Evolutionary conservation across 2,113 vertebrate genomes (phyloP).

Genomic region (Paracanthobrama guichenoti): DNA sequence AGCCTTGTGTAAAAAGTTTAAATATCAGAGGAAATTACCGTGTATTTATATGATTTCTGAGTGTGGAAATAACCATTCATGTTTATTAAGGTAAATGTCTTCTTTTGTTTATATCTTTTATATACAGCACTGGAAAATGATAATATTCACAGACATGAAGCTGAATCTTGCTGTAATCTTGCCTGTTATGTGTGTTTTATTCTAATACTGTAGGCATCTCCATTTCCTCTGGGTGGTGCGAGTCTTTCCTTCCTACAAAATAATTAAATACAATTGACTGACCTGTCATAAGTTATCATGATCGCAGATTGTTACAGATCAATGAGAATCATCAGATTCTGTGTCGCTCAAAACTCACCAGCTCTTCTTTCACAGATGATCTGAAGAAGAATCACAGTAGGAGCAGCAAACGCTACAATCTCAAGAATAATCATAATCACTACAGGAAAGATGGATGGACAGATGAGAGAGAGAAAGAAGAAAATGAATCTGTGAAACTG

Average conservation of each 20-base stretch:
- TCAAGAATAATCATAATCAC: not conserved
- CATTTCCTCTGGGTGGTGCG: not conserved
- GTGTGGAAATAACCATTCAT: not conserved
- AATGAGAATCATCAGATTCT: not conserved
- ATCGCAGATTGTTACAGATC: not conserved
- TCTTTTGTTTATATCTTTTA: not conserved
- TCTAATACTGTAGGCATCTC: not conserved
- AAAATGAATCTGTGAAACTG: not conserved
- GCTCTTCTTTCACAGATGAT: constrained; percentile 7
- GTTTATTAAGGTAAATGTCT: not conserved
- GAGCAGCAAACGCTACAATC: not conserved
- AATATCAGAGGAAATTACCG: not conserved
- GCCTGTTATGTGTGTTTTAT: not conserved
- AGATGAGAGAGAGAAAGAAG: not conserved
- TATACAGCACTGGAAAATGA: not conserved
- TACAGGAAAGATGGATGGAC: not conserved
- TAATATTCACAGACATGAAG: not conserved
- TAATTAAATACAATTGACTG: not conserved
- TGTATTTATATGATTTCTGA: not conserved
- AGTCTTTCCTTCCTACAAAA: not conserved
- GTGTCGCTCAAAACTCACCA: not conserved
- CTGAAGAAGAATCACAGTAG: constrained; percentile 1
- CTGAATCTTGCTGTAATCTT: not conserved
- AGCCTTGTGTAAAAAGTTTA: not conserved
- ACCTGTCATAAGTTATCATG: no score